Evolutionary conservation across 2,888 invertebrate species (phyloP), one percentile per base, ranked within the genome.

Genomic region (Ceramica pisi): DNA sequence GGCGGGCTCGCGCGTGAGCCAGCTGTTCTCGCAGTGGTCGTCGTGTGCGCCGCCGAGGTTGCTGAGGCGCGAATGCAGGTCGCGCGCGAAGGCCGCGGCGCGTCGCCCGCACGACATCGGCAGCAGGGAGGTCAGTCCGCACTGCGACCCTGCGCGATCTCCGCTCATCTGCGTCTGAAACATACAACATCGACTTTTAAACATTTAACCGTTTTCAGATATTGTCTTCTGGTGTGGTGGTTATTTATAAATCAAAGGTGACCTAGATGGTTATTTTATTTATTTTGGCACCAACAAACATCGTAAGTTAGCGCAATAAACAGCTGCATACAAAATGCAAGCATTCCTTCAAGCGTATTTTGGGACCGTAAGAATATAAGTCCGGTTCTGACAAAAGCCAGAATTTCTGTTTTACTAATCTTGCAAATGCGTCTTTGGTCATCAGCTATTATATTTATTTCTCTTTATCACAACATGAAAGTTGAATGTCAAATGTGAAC

Each of bases 91-190:
- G 72, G 98, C 97, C 90, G 98, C 98, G 70, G 98, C 98, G 69
- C 98, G 97, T 73, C 97, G 97, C 74, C 98, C 97, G 92, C 98
- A 98, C 92, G 98, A 98, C 97, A 97, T 97, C 90, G 97, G 97
- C 94, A 97, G 94, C 85, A 97, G 95, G 84, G 97, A 97, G 88
- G 97, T 96, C 88, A 97, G 95, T 88, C 97, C 97, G 94, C 97
- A 97, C 96, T 97, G 97, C 86, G 95, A 90, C 76, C 93, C 94
- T 89, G 95, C 94, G 92, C 95, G 97, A 92, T 95, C 95, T 86
- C 95, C 94, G 92, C 91, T 96, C 95, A 95, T 96, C 95, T 95
- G 96, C 94, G 94, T 95, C 96, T 96, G 96, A 74, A 95, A 96
- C 72, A 51, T 80, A 87, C 44, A 86, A 85, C 81, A 76, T 81